Base-by-base conservation (phyloP, 2,113 vertebrate genomes). In the Damaliscus lunatus region DNA sequence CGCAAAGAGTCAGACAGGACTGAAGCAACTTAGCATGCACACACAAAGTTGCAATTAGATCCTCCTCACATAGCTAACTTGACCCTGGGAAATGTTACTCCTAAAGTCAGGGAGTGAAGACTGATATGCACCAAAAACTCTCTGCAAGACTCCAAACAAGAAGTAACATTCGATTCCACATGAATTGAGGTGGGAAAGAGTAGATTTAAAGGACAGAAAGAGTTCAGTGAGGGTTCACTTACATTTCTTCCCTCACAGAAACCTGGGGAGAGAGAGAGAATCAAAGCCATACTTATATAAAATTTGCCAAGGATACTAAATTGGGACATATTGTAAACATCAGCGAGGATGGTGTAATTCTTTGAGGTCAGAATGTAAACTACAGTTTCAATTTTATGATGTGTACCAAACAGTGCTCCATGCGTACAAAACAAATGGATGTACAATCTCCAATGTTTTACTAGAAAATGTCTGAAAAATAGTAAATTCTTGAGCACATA, bases 351-450 rank as follows among this genome's bases (percentile, higher is more conserved):
- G 95, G 90, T 95, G 95, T 98, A 98, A 98, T 98, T 98, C 96
- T 94, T 91, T 96, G 88, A 94, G 94, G 93, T 98, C 97, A 95
- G 88, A 97, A 98, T 98, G 97, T 98, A 97, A 98, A 97, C 98
- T 97, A 80, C 60, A 98, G 95, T 97, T 97, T 98, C 95, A 93
- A 6, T 98, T 98, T 97, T 98, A 98, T 98, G 97, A 96, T 97
- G 98, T 98, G 92, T 96, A 98, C 97, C 86, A 96, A 98, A 98
- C 88, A 95, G 97, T 19, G 48, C 77, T 96, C 88, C 88, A 98
- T 97, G 98, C 97, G 92, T 97, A 97, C 97, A 96, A 97, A 98
- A 98, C 96, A 97, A 98, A 97, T 95, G 96, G 94, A 97, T 97
- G 87, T 88, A 92, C 82, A 96, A 91, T 97, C 95, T 94, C 67